Evolutionary conservation across 1,140 invertebrate genomes (phyloP).

Genomic region (Rhagoletis pomonella): DNA sequence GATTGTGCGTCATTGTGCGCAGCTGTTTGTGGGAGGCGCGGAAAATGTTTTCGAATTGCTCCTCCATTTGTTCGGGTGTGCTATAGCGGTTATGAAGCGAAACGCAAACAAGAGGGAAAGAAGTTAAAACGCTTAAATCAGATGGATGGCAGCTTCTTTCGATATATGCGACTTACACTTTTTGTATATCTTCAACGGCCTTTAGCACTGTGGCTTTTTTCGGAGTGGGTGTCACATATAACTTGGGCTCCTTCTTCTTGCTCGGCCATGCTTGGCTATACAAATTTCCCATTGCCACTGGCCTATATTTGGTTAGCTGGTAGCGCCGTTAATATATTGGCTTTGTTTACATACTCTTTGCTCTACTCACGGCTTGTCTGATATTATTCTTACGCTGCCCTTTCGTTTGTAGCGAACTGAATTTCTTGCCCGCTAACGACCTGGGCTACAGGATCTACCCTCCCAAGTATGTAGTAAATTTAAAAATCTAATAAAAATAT

Average conservation of each 20-base stretch:
- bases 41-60: constrained; percentile 15
- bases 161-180: neutral
- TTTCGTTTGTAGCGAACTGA: too few relatives aligned
- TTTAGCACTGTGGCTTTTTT: neutral
- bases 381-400: too few relatives aligned
- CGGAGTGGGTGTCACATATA: neutral
- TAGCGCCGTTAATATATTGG: too few relatives aligned
- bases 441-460: neutral
- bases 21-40: neutral
- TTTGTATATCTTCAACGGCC: constrained; percentile 24
- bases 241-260: constrained; percentile 1
- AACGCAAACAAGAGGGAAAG: neutral
- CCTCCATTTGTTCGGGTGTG: neutral
- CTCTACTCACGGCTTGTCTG: too few relatives aligned
- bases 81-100: neutral
- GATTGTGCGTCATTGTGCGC: neutral
- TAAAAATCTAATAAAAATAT: neutral
- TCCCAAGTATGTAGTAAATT: neutral
- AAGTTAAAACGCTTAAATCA: neutral
- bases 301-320: too few relatives aligned
- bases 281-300: constrained; percentile 9
- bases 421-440: too few relatives aligned
- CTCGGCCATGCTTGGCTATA: constrained; percentile 9
- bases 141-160: too few relatives aligned
- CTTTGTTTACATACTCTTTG: too few relatives aligned